These are phyloP conservation scores for Coranthus polyacanthus DNA, from an alignment of 2,797 vertebrate genomes.

Conservation along the genomic window DNA sequence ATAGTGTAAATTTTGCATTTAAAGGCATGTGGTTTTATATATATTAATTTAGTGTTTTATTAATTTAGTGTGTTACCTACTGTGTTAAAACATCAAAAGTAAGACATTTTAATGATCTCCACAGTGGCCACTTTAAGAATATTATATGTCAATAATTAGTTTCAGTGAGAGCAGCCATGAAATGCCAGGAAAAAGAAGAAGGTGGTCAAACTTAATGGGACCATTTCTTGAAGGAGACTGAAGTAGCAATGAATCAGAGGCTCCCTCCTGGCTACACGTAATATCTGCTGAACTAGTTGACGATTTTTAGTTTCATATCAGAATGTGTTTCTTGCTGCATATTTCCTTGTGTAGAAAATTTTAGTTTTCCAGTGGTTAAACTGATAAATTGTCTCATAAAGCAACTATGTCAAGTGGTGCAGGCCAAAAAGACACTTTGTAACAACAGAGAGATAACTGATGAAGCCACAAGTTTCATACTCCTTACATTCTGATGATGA, in stretches of 20 bases:
- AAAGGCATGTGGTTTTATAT: constrained; percentile 1
- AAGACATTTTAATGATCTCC: constrained; percentile 12
- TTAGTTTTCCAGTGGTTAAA: neutral
- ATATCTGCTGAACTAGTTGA: constrained; percentile 34
- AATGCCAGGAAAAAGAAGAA: constrained; percentile 22
- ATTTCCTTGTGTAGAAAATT: neutral
- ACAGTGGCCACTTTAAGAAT: constrained; percentile 20
- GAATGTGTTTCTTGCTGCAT: neutral
- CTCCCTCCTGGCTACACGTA: constrained; percentile 27
- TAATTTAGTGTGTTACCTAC: too few species aligned
- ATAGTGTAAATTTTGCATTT: neutral
- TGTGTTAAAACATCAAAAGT: constrained; percentile 9
- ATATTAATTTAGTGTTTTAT: too few species aligned
- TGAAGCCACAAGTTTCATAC: neutral
- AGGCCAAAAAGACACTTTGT: too few species aligned
- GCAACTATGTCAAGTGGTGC: too few species aligned
- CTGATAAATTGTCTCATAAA: neutral
- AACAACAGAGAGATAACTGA: too few species aligned
- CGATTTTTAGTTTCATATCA: constrained; percentile 13
- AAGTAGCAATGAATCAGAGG: constrained; percentile 53
- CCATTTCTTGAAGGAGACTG: constrained; percentile 15
- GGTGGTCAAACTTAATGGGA: constrained; percentile 24
- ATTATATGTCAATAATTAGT: constrained; percentile 21
- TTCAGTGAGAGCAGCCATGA: constrained; percentile 15
- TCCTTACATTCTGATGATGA: neutral